Conservation (phyloP, 2,797 vertebrate genomes). For the Pantherophis vulpinus region DNA sequence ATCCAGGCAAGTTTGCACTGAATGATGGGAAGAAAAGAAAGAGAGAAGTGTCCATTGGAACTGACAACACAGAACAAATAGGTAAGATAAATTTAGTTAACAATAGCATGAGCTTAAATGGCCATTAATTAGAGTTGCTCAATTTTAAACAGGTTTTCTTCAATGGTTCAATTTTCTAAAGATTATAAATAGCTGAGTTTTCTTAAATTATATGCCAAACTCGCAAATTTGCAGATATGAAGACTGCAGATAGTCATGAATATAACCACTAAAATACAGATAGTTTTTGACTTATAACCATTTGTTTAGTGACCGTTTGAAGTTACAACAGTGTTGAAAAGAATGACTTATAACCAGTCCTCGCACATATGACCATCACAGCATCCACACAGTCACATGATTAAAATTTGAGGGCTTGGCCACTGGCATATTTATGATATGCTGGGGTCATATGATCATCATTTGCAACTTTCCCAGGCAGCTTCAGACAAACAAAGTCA, state of each 20-base stretch:
- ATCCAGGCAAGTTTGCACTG: conserved; percentile 10
- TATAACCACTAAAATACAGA: background rate
- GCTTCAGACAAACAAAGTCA: background rate
- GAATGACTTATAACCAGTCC: background rate
- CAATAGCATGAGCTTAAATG: background rate
- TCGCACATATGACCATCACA: background rate
- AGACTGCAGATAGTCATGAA: background rate
- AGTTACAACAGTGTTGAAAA: background rate
- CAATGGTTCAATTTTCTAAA: background rate
- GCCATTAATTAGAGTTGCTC: background rate
- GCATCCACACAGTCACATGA: background rate
- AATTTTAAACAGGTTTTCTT: background rate
- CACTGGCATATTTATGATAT: background rate
- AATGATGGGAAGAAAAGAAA: conserved; percentile 28
- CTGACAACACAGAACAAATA: conserved; percentile 15
- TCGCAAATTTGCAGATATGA: background rate
- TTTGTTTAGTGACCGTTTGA: background rate
- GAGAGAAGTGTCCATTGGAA: conserved; percentile 3
- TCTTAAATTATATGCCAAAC: background rate
- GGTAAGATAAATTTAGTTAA: conserved; percentile 1
- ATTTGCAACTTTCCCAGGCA: background rate
- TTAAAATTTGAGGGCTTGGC: background rate
- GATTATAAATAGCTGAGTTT: background rate
- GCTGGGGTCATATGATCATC: background rate
- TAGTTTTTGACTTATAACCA: background rate